These are phyloP conservation scores for Eulimnadia texana DNA, from an alignment of 1,140 invertebrate species.

Conservation along the genomic window DNA sequence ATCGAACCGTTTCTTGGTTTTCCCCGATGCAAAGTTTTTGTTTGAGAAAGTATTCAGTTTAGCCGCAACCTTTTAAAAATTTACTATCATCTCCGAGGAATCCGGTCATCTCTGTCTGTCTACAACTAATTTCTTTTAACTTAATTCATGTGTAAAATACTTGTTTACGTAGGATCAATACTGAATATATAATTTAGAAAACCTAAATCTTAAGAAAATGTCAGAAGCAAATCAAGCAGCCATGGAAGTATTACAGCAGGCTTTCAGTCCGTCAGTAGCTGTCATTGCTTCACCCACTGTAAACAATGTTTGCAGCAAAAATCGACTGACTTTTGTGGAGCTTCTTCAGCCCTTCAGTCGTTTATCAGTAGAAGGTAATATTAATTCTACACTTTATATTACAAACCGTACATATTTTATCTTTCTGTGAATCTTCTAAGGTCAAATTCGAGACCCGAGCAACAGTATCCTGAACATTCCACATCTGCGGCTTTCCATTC, in stretches of 20 bases:
- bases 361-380: slow-evolving; percentile 32
- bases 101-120: too few relatives aligned
- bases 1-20: too few relatives aligned
- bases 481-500: neutral
- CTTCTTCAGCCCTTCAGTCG: slow-evolving; percentile 77
- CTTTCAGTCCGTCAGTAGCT: slow-evolving; percentile 77
- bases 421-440: neutral
- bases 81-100: too few relatives aligned
- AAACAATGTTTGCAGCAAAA: slow-evolving; percentile 69
- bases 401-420: too few relatives aligned
- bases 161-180: too few relatives aligned
- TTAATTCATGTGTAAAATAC: too few relatives aligned
- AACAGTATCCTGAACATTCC: neutral
- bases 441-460: slow-evolving; percentile 2
- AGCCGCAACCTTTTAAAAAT: too few relatives aligned
- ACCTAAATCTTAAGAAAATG: neutral
- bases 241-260: slow-evolving; percentile 74
- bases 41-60: too few relatives aligned
- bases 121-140: too few relatives aligned
- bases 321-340: slow-evolving; percentile 79
- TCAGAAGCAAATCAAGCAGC: slow-evolving; percentile 15
- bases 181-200: too few relatives aligned
- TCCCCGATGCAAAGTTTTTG: too few relatives aligned
- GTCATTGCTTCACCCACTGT: slow-evolving; percentile 65
- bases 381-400: neutral